Evolutionary conservation across 1,140 invertebrate genomes (phyloP).

Genomic region (Pogonomyrmex californicus): DNA sequence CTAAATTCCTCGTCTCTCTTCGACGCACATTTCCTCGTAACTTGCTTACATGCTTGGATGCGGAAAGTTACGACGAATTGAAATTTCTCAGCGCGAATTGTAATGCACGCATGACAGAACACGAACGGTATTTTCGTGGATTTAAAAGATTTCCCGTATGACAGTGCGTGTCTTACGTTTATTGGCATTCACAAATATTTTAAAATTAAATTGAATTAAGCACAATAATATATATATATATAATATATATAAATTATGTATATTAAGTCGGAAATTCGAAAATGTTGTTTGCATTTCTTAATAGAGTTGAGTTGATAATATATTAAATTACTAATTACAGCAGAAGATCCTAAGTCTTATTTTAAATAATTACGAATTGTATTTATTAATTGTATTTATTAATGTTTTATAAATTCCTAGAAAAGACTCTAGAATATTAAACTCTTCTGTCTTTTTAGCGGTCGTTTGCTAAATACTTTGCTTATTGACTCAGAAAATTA

Average conservation of each 20-base stretch:
- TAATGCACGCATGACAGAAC: not conserved
- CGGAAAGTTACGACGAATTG: slow-evolving; percentile 25
- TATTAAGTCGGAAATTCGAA: not conserved
- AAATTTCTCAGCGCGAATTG: slow-evolving; percentile 8
- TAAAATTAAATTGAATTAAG: not conserved
- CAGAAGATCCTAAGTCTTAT: not conserved
- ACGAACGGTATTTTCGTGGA: slow-evolving; percentile 7
- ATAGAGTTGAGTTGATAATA: not conserved
- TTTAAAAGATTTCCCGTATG: not conserved
- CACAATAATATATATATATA: not conserved
- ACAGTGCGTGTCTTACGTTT: not conserved
- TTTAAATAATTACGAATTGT: not conserved
- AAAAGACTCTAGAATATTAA: not conserved
- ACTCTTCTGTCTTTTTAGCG: not conserved
- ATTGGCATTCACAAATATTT: not conserved
- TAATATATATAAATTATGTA: not conserved
- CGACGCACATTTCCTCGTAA: slow-evolving; percentile 1
- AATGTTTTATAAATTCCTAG: no score
- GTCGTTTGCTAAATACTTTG: not conserved
- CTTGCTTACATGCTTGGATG: not conserved
- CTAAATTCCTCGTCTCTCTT: slow-evolving; percentile 43
- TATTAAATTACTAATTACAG: not conserved
- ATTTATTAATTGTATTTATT: not conserved
- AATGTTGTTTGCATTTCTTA: not conserved
- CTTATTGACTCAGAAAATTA: not conserved